phyloP scores from a whole-genome alignment of 2,888 invertebrate species.

The Diadegma fenestrale region DNA sequence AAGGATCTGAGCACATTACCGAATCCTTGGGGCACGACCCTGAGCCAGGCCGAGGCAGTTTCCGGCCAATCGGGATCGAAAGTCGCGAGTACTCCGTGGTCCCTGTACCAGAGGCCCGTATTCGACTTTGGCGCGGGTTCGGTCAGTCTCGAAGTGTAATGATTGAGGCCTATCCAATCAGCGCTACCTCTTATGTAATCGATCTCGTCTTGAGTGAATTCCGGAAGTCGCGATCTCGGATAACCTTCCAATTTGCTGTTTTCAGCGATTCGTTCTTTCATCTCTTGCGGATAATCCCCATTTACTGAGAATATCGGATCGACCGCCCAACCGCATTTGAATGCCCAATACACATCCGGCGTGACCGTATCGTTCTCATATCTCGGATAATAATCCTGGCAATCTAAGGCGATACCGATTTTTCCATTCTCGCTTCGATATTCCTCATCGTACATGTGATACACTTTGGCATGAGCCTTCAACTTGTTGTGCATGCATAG shows the following conservation, averaged over 20 bases:
- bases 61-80: slow-evolving; percentile 88
- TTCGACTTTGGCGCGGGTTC: slow-evolving; percentile 59
- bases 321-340: slow-evolving; percentile 85
- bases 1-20: slow-evolving; percentile 82
- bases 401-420: slow-evolving; percentile 73
- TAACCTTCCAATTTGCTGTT: slow-evolving; percentile 85
- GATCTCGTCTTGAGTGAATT: slow-evolving; percentile 86
- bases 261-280: slow-evolving; percentile 84
- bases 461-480: slow-evolving; percentile 90
- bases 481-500: slow-evolving; percentile 90
- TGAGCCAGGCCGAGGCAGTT: slow-evolving; percentile 88
- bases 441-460: slow-evolving; percentile 88
- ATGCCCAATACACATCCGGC: slow-evolving; percentile 77
- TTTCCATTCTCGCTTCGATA: slow-evolving; percentile 87
- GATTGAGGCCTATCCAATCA: slow-evolving; percentile 80
- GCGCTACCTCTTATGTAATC: slow-evolving; percentile 79
- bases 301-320: slow-evolving; percentile 85
- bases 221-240: slow-evolving; percentile 84
- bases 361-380: slow-evolving; percentile 62
- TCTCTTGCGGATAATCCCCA: slow-evolving; percentile 86
- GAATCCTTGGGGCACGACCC: slow-evolving; percentile 85
- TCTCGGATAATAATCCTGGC: slow-evolving; percentile 68
- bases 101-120: slow-evolving; percentile 65
- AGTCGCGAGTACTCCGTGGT: slow-evolving; percentile 86
- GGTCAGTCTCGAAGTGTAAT: slow-evolving; percentile 75